Conservation (phyloP, 1,140 invertebrate genomes). For the Dreissena polymorpha region DNA sequence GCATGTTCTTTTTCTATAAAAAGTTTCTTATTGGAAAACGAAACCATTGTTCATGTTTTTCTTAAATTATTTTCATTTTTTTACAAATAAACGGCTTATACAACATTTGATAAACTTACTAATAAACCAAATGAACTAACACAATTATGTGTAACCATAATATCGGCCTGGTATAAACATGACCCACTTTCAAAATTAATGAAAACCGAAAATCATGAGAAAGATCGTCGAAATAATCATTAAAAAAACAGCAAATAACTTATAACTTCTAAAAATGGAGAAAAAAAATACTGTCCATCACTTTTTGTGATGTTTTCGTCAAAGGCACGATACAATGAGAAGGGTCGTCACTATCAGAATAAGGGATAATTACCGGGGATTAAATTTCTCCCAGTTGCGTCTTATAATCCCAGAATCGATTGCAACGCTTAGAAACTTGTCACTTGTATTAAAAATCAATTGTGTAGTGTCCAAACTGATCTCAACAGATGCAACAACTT, state of each 20-base stretch:
- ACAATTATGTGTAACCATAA: too few species aligned
- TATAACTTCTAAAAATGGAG: background rate
- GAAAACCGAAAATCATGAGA: background rate
- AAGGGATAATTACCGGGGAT: constrained; percentile 36
- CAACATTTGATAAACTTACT: too few species aligned
- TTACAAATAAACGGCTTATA: too few species aligned
- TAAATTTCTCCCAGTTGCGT: constrained; percentile 49
- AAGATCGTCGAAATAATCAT: background rate
- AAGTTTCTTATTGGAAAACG: too few species aligned
- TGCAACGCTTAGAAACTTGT: constrained; percentile 54
- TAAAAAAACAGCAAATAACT: background rate
- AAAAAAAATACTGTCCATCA: background rate
- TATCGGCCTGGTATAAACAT: background rate
- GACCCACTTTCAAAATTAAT: background rate
- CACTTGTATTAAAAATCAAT: constrained; percentile 1
- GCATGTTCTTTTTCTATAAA: too few species aligned
- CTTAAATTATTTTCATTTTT: too few species aligned
- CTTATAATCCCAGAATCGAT: constrained; percentile 50
- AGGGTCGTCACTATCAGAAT: background rate
- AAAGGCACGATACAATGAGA: too few species aligned
- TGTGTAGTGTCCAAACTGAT: too few species aligned
- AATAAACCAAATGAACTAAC: too few species aligned
- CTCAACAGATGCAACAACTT: too few species aligned
- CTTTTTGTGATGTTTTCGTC: background rate
- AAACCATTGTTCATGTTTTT: too few species aligned